Evolutionary conservation across 2,113 vertebrate species (phyloP), one percentile per base, ranked within the genome.

Genomic region (Microtus oregoni): DNA sequence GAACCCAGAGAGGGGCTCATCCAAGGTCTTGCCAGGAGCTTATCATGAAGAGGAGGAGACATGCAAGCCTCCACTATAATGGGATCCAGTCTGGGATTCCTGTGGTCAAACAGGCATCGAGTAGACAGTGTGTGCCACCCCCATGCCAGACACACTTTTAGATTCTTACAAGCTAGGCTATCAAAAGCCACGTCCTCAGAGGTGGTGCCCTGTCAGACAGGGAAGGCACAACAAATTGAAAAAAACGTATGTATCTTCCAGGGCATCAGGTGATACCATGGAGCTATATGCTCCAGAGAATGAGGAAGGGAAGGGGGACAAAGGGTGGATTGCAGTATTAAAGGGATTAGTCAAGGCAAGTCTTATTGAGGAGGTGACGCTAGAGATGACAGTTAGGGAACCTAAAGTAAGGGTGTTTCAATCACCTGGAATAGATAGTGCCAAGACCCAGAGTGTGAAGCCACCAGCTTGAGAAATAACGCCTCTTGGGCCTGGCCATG

Each of bases 171-270:
- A 63, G 55, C 7, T 26, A 65, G 52, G n/a, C 55, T 11, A 10
- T 47, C 47, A 30, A n/a, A 47, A 76, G 7, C 20, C 24, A 35
- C 32, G 11, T 10, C n/a, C 22, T n/a, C 52, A 22, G 9, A 10
- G 67, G 17, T 68, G 1, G 52, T 32, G 6, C 6, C 3, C 35
- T 82, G 82, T 38, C 38, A 11, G 14, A 5, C 11, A 44, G 1
- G 26, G 6, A 41, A 92, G 63, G 58, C 7, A 41, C 1, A 30
- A 47, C 3, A 55, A 47, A 32, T 4, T 7, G 2, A 35, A 83
- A 19, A 19, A 22, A 17, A 47, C 5, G 7, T 3, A 5, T 1
- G 19, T 0, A 4, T 52, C 5, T 12, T 30, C 28, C 2, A 35
- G 38, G 72, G 3, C 5, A 14, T 82, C n/a, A 52, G 61, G 44